Conservation (phyloP, 2,797 vertebrate genomes). For the Betta splendens region DNA sequence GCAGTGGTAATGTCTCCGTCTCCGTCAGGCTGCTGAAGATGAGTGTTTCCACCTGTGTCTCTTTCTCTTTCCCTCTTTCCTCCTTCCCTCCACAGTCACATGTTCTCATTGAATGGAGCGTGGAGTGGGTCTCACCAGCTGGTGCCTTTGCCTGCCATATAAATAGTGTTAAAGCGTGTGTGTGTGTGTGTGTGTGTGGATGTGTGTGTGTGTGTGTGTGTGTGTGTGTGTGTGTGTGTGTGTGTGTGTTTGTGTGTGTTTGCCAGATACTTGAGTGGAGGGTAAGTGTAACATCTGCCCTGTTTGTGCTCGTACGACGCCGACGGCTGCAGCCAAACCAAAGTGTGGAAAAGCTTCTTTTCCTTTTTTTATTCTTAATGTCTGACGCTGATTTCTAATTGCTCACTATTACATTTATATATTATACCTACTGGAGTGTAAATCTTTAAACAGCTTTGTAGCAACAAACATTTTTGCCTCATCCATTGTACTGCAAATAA, state of each 20-base stretch:
- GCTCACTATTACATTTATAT: no score
- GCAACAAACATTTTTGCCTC: no score
- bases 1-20: neutral
- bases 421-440: no score
- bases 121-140: slow-evolving; percentile 78
- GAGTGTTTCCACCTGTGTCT: slow-evolving; percentile 69
- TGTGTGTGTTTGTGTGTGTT: slow-evolving; percentile 33
- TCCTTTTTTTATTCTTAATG: no score
- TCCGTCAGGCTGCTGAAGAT: slow-evolving; percentile 28
- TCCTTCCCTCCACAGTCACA: slow-evolving; percentile 51
- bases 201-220: slow-evolving; percentile 27
- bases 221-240: slow-evolving; percentile 26
- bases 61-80: slow-evolving; percentile 34
- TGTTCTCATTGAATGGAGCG: slow-evolving; percentile 66
- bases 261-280: slow-evolving; percentile 57
- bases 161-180: slow-evolving; percentile 55
- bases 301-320: slow-evolving; percentile 39
- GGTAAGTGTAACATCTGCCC: slow-evolving; percentile 60
- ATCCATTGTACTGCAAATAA: no score
- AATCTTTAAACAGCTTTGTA: no score
- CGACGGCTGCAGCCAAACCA: slow-evolving; percentile 12
- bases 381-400: no score
- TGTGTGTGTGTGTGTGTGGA: slow-evolving; percentile 27
- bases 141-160: slow-evolving; percentile 71
- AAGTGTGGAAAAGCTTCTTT: slow-evolving; percentile 34